Evolutionary conservation across 1,140 invertebrate species (phyloP), one percentile per base, ranked within the genome.

Genomic region (Tyrophagus putrescentiae): DNA sequence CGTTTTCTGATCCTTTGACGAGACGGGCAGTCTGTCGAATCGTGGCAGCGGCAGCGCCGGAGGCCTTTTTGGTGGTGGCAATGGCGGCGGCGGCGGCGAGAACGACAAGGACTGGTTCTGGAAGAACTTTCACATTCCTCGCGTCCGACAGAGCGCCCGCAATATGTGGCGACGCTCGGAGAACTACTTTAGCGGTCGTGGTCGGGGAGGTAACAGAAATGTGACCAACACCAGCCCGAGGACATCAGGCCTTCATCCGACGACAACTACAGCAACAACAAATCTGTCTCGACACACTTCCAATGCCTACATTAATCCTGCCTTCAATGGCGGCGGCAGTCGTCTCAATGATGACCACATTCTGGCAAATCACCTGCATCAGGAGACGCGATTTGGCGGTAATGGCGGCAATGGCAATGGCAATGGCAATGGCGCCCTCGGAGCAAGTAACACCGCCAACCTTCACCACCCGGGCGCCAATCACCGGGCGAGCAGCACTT

Each of bases 71-170:
- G 39, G n/a, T n/a, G n/a, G n/a, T n/a, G n/a, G n/a, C n/a, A 34
- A 9, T n/a, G 27, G 9, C 21, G 21, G n/a, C 18, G 18, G 7
- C 34, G 42, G 29, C 21, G 56, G 21, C 7, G 44, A 62, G 16
- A 33, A 50, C 13, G 31, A 61, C 4, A 25, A 33, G 4, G 60
- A 63, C 13, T 34, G 39, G 29, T 62, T 62, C 32, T 62, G 39
- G 33, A 18, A n/a, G 23, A 27, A 53, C 16, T 62, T 62, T 42
- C 56, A 36, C 18, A 62, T 62, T 25, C 61, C 61, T 32, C 42
- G 60, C 11, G 61, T 62, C 0, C 28, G 56, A 29, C 31, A 33
- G 29, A 59, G 57, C 50, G 57, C 57, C 18, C 36, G 39, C 32
- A 42, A 48, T 34, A 18, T 59, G 1, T 1, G 39, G 6, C 16